Conservation (phyloP, 2,797 vertebrate species). For the Lithobates pipiens region DNA sequence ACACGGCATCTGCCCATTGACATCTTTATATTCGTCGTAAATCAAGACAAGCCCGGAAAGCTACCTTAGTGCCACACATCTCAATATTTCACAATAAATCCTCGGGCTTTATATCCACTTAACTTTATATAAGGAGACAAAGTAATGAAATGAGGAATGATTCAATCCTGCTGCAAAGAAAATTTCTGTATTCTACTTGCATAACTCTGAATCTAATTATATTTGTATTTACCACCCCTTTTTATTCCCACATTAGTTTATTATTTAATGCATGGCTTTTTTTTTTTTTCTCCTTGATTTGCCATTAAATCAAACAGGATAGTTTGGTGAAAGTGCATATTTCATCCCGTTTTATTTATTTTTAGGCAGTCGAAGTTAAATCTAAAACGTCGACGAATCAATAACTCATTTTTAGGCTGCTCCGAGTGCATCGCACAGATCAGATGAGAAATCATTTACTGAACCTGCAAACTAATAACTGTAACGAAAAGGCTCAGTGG, state of each 20-base stretch:
- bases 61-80: background rate
- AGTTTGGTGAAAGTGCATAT: slow-evolving; percentile 44
- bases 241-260: slow-evolving; percentile 42
- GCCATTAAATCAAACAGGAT: slow-evolving; percentile 24
- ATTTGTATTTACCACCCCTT: slow-evolving; percentile 51
- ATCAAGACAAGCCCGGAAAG: background rate
- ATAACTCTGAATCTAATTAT: slow-evolving; percentile 44
- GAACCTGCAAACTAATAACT: slow-evolving; percentile 36
- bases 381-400: slow-evolving; percentile 47
- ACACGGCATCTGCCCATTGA: too few species aligned
- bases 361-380: slow-evolving; percentile 35
- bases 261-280: slow-evolving; percentile 46
- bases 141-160: slow-evolving; percentile 20
- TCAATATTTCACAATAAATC: background rate
- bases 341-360: slow-evolving; percentile 50
- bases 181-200: background rate
- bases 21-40: too few species aligned
- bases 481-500: slow-evolving; percentile 41
- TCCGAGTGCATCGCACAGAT: slow-evolving; percentile 13
- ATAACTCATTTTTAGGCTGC: slow-evolving; percentile 58
- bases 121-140: background rate
- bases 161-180: slow-evolving; percentile 8
- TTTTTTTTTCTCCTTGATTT: slow-evolving; percentile 15
- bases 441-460: slow-evolving; percentile 49
- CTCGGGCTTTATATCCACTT: background rate